phyloP scores from a whole-genome alignment of 2,888 invertebrate genomes.

The Leptodirus hochenwartii region DNA sequence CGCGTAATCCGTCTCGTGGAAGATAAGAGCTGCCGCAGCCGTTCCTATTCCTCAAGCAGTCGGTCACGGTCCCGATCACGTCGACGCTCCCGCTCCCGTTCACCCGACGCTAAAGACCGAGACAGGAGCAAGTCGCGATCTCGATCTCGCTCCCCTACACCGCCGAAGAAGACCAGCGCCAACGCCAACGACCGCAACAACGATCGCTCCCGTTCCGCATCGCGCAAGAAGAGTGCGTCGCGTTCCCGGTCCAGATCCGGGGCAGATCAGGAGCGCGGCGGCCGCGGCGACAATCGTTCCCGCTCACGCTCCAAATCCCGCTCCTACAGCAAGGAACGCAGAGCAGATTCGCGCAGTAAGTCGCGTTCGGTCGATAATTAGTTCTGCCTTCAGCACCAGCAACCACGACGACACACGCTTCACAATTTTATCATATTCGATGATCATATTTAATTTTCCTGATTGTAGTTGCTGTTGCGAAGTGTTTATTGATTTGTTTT shows the following conservation, averaged over 20 bases:
- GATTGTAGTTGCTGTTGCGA: too few species aligned
- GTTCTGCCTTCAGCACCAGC: too few species aligned
- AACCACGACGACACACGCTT: constrained; percentile 5
- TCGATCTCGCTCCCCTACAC: constrained; percentile 12
- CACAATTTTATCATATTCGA: too few species aligned
- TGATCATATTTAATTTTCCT: too few species aligned
- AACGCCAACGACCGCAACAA: constrained; percentile 17
- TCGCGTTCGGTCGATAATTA: constrained; percentile 10
- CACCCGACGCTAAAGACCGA: constrained; percentile 18
- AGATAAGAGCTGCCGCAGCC: constrained; percentile 49
- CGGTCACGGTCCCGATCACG: constrained; percentile 28
- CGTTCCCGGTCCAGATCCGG: constrained; percentile 20
- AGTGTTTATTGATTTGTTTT: too few species aligned
- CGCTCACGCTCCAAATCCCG: constrained; percentile 5
- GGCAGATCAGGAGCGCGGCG: constrained; percentile 7
- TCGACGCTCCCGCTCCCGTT: constrained; percentile 29
- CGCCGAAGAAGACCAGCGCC: constrained; percentile 12
- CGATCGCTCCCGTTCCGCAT: constrained; percentile 23
- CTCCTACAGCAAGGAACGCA: constrained; percentile 4
- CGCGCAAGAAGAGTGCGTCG: constrained; percentile 23
- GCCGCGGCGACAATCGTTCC: constrained; percentile 4
- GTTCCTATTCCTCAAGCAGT: constrained; percentile 26
- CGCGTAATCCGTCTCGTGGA: constrained; percentile 82
- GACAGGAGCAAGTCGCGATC: constrained; percentile 21
- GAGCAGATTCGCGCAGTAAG: constrained; percentile 10